Evolutionary conservation across 2,888 invertebrate species (phyloP).

Genomic region (Xylota segnis): DNA sequence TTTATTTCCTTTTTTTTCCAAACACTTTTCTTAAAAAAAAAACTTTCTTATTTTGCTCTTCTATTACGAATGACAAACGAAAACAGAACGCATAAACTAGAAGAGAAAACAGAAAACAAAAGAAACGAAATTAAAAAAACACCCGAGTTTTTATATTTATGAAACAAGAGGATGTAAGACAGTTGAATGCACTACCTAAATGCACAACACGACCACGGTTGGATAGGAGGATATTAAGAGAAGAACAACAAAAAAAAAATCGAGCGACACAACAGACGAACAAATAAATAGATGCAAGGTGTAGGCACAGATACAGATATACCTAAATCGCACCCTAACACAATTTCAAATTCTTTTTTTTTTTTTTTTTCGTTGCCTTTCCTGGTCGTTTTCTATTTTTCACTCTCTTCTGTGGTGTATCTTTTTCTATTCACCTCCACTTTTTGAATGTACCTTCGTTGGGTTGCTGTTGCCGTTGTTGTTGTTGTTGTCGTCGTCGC

Average conservation of each 20-base stretch:
- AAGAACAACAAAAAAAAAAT: too few species aligned
- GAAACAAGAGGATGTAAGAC: constrained; percentile 30
- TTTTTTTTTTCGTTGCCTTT: background rate
- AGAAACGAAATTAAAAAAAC: constrained; percentile 13
- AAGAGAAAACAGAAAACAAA: background rate
- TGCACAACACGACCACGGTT: constrained; percentile 63
- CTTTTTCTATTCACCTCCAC: constrained; percentile 28
- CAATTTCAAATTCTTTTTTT: constrained; percentile 62
- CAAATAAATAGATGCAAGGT: constrained; percentile 73
- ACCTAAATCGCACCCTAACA: constrained; percentile 66
- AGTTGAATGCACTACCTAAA: constrained; percentile 73
- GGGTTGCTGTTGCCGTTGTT: constrained; percentile 18
- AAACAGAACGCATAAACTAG: constrained; percentile 17
- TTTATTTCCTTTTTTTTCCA: constrained; percentile 15
- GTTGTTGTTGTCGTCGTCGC: constrained; percentile 16
- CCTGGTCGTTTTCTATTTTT: constrained; percentile 1
- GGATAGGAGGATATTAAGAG: constrained; percentile 48
- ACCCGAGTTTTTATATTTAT: constrained; percentile 22
- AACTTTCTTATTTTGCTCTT: background rate
- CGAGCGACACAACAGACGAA: constrained; percentile 20
- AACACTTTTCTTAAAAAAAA: constrained; percentile 29
- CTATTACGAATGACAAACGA: constrained; percentile 27
- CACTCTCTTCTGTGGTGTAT: constrained; percentile 33
- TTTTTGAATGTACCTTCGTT: constrained; percentile 55
- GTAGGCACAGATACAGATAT: constrained; percentile 57